Conservation (phyloP, 2,113 vertebrate genomes). For the Sander lucioperca region DNA sequence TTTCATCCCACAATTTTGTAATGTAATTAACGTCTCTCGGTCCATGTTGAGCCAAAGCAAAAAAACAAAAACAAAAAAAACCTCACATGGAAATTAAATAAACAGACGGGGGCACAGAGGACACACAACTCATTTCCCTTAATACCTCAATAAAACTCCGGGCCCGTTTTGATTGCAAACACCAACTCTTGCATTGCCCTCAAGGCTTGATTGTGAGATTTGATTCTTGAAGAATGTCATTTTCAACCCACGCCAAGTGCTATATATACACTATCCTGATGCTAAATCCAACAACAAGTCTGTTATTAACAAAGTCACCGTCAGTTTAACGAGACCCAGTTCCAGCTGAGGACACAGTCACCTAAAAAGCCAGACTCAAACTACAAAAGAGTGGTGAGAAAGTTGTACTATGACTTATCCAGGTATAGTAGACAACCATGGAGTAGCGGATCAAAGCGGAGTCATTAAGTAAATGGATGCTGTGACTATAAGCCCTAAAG, state of each 20-base stretch:
- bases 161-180: constrained; percentile 71
- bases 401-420: constrained; percentile 33
- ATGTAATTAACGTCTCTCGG: constrained; percentile 69
- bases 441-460: constrained; percentile 64
- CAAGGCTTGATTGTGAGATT: constrained; percentile 63
- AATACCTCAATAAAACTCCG: constrained; percentile 74
- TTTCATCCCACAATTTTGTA: constrained; percentile 60
- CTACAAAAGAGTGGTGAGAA: constrained; percentile 14
- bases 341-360: constrained; percentile 22
- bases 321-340: constrained; percentile 11
- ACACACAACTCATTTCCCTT: constrained; percentile 76
- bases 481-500: constrained; percentile 62
- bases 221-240: constrained; percentile 58
- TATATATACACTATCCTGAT: constrained; percentile 1
- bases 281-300: constrained; percentile 26
- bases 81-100: constrained; percentile 71
- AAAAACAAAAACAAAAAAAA: constrained; percentile 42
- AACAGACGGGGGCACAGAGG: constrained; percentile 67
- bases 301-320: constrained; percentile 18
- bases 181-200: constrained; percentile 53
- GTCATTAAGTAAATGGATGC: constrained; percentile 56
- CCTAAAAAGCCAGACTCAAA: neutral
- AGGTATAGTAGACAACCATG: constrained; percentile 44
- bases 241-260: constrained; percentile 41
- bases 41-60: constrained; percentile 57